Percentiles rank a stretch among this genome's conserved stretches.
Conservation (phyloP, 2,888 invertebrate genomes). For the Leptinotarsa peninsularis region DNA sequence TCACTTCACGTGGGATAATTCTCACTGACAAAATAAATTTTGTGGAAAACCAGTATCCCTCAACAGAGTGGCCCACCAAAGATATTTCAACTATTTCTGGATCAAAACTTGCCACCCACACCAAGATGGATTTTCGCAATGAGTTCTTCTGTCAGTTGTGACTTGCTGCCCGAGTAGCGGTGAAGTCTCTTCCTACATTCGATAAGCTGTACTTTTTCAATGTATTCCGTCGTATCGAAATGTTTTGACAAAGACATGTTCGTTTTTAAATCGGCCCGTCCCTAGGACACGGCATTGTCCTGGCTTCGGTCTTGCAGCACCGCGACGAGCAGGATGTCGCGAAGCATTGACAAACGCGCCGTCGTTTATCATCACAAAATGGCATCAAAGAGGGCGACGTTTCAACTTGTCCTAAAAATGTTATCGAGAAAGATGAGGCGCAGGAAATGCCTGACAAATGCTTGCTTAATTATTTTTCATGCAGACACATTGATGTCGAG, state of each 20-base stretch:
- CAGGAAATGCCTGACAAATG: conserved; percentile 66
- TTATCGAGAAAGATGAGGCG: conserved; percentile 62
- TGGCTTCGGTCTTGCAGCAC: conserved; percentile 22
- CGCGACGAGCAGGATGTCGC: conserved; percentile 61
- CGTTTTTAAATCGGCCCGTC: background rate
- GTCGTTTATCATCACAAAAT: conserved; percentile 64
- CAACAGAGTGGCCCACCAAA: no score
- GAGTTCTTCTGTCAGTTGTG: no score
- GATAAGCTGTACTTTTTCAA: no score
- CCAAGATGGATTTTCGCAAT: no score
- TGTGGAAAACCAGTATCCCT: no score
- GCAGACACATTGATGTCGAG: conserved; percentile 63
- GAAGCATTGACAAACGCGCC: conserved; percentile 63
- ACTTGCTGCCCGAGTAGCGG: no score
- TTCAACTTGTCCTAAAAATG: conserved; percentile 64
- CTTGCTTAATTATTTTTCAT: conserved; percentile 66
- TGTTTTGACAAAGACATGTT: background rate
- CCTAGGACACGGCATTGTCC: conserved; percentile 14
- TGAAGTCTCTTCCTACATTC: no score
- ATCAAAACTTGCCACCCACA: no score
- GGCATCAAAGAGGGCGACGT: conserved; percentile 64
- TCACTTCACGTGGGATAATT: no score
- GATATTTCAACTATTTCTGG: no score
- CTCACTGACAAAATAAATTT: no score
- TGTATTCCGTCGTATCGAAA: no score